These are phyloP conservation scores for Aphidoletes aphidimyza DNA, from an alignment of 2,888 invertebrate species.

Conservation along the genomic window DNA sequence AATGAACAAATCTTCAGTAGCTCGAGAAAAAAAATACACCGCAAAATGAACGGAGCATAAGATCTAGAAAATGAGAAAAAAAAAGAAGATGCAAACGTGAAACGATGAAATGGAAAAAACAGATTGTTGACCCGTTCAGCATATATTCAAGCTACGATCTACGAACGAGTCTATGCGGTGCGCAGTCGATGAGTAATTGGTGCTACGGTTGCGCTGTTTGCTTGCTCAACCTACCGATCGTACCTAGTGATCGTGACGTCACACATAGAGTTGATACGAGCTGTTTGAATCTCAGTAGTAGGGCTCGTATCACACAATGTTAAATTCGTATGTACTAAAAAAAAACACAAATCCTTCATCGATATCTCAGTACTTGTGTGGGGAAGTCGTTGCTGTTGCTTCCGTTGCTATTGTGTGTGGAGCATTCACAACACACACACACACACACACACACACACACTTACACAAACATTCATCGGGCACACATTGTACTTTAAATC, in stretches of 20 bases:
- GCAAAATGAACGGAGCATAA: not conserved
- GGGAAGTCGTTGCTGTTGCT: slow-evolving; percentile 22
- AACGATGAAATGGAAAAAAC: slow-evolving; percentile 28
- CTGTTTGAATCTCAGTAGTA: not conserved
- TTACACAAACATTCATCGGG: not conserved
- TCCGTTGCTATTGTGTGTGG: slow-evolving; percentile 25
- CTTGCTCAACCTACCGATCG: not conserved
- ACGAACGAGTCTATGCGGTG: not conserved
- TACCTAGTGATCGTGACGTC: slow-evolving; percentile 50
- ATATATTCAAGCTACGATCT: not conserved
- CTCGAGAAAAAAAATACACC: slow-evolving; percentile 11
- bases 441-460: not conserved
- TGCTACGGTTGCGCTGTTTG: not conserved
- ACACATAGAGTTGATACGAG: not conserved
- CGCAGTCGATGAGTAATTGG: slow-evolving; percentile 40
- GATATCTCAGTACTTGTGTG: not conserved
- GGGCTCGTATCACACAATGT: slow-evolving; percentile 1
- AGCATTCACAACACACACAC: no score
- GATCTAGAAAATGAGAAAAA: slow-evolving; percentile 31
- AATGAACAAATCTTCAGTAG: not conserved
- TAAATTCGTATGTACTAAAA: not conserved
- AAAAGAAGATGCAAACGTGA: not conserved
- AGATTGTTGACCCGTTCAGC: slow-evolving; percentile 49
- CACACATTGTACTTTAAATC: not conserved
- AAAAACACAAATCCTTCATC: not conserved